Percentiles rank a stretch among this genome's conserved stretches.
Evolutionary conservation across 2,113 vertebrate species (phyloP).

Genomic region (Antechinus stuartii): DNA sequence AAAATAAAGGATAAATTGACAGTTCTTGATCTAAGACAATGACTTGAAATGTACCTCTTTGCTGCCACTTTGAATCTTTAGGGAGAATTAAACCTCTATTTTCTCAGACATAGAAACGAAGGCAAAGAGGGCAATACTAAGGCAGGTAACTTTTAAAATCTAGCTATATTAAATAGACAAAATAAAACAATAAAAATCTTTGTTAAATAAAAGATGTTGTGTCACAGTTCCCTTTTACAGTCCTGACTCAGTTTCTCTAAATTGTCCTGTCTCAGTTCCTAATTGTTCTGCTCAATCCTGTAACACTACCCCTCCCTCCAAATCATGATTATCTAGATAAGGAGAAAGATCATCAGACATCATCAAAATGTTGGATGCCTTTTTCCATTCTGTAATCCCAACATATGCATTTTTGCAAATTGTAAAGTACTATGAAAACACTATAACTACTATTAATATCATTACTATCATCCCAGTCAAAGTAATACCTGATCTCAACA

Average conservation of each 20-base stretch:
- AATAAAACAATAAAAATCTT: not conserved
- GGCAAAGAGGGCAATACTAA: not conserved
- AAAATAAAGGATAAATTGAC: not conserved
- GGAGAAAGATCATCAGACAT: no score
- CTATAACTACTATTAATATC: not conserved
- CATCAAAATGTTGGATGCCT: no score
- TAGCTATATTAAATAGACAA: not conserved
- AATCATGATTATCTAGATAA: no score
- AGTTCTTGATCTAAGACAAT: not conserved
- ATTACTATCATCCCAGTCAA: not conserved
- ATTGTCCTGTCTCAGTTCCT: no score
- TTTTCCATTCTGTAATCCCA: no score
- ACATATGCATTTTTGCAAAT: not conserved
- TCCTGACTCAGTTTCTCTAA: no score
- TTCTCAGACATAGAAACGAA: not conserved
- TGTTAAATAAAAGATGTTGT: not conserved
- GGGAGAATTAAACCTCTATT: not conserved
- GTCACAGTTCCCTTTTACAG: no score
- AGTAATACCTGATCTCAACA: not conserved
- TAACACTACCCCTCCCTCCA: no score
- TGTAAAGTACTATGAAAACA: not conserved
- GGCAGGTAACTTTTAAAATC: not conserved
- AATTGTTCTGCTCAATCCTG: no score
- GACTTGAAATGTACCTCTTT: not conserved
- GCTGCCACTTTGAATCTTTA: not conserved